Conservation (phyloP, 1,140 invertebrate genomes). For the Glossosoma conforme region DNA sequence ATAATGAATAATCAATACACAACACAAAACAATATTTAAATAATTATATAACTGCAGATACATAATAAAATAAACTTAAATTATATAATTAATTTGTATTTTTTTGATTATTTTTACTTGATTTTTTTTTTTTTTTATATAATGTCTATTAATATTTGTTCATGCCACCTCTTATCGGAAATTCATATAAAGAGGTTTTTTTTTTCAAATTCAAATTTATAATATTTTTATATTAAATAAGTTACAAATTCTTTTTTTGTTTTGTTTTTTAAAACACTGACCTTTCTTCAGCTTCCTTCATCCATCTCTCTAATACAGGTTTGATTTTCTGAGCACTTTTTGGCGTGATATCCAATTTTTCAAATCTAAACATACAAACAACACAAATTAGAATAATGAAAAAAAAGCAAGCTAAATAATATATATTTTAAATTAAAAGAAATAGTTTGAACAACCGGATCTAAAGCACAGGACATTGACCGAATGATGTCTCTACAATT, state of each 20-base stretch:
- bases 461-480: slow-evolving; percentile 65
- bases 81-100: too few relatives aligned
- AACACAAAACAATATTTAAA: too few relatives aligned
- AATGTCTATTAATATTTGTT: too few relatives aligned
- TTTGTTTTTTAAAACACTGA: slow-evolving; percentile 55
- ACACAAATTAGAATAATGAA: slow-evolving; percentile 36
- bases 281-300: slow-evolving; percentile 96
- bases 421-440: slow-evolving; percentile 19
- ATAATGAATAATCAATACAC: slow-evolving; percentile 13
- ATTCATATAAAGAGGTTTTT: background rate
- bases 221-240: too few relatives aligned
- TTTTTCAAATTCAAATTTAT: too few relatives aligned
- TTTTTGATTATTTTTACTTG: too few relatives aligned
- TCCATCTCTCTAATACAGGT: slow-evolving; percentile 95
- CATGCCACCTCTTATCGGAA: too few relatives aligned
- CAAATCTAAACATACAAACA: slow-evolving; percentile 78
- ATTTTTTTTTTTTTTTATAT: too few relatives aligned
- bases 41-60: slow-evolving; percentile 1
- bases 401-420: slow-evolving; percentile 16
- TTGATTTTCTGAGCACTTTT: slow-evolving; percentile 99
- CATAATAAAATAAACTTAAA: background rate
- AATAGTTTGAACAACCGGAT: slow-evolving; percentile 20
- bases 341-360: slow-evolving; percentile 98
- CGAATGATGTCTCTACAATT: slow-evolving; percentile 41
- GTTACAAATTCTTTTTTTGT: too few relatives aligned